Conservation (phyloP, 2,888 invertebrate genomes). For the Callinectes sapidus region DNA sequence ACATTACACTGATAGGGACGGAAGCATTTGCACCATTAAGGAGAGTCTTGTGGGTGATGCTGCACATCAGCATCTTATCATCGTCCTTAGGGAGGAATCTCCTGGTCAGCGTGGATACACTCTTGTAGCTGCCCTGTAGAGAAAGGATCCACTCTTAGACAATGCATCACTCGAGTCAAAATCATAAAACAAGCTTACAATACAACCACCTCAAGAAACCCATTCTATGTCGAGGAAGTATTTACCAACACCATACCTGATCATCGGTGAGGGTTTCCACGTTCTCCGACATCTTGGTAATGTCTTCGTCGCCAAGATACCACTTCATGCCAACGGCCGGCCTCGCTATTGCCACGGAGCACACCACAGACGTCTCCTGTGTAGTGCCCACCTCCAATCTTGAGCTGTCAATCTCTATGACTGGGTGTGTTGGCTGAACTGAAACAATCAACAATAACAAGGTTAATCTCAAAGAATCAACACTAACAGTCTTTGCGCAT, state of each 20-base stretch:
- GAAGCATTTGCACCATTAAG: conserved; percentile 49
- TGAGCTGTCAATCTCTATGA: conserved; percentile 63
- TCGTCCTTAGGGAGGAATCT: conserved; percentile 61
- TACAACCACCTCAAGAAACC: background rate
- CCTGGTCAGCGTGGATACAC: conserved; percentile 64
- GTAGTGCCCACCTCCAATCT: conserved; percentile 42
- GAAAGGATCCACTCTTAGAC: background rate
- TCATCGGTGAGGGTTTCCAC: conserved; percentile 68
- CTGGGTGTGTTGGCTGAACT: conserved; percentile 70
- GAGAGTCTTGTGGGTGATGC: conserved; percentile 69
- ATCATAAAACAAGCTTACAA: background rate
- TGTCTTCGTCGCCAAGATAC: conserved; percentile 68
- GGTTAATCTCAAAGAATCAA: conserved; percentile 56
- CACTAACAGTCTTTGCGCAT: background rate
- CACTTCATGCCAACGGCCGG: conserved; percentile 68
- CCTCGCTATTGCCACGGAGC: conserved; percentile 69
- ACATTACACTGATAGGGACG: conserved; percentile 57
- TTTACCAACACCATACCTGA: conserved; percentile 48
- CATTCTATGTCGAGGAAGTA: too few species aligned
- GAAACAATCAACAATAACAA: conserved; percentile 40
- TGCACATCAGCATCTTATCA: conserved; percentile 60
- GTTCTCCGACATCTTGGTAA: conserved; percentile 58
- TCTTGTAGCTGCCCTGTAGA: conserved; percentile 70
- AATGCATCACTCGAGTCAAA: background rate
- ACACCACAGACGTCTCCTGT: conserved; percentile 56